Percentiles rank a stretch among this genome's conserved stretches.
Evolutionary conservation across 92 coral and sea anemone species (phyloP).

Genomic region (Siderastrea siderea): DNA sequence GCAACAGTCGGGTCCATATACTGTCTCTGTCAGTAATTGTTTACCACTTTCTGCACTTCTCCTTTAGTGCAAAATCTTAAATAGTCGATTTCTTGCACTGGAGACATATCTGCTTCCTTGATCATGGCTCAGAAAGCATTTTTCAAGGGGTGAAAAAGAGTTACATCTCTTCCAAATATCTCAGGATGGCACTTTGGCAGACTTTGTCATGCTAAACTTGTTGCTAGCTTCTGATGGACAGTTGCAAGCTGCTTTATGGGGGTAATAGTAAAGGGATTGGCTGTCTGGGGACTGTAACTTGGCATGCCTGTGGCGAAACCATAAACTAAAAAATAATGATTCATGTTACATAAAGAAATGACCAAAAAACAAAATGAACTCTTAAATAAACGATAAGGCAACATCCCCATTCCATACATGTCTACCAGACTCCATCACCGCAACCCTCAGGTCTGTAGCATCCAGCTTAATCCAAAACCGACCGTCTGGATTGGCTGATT

Average conservation of each 20-base stretch:
- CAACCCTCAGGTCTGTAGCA: slow-evolving; percentile 43
- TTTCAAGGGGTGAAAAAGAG: slow-evolving; percentile 3
- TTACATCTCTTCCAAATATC: background rate
- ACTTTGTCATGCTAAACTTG: background rate
- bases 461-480: slow-evolving; percentile 53
- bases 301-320: too few species aligned
- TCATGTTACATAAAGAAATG: too few species aligned
- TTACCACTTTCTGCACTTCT: slow-evolving; percentile 1
- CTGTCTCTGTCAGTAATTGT: slow-evolving; percentile 3
- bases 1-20: background rate
- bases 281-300: too few species aligned
- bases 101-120: background rate
- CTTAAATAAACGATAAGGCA: background rate
- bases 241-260: background rate
- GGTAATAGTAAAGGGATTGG: too few species aligned
- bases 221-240: background rate
- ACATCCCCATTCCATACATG: slow-evolving; percentile 60
- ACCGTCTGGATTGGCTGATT: slow-evolving; percentile 36
- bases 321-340: too few species aligned
- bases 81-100: too few species aligned
- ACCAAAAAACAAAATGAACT: too few species aligned
- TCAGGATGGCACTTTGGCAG: background rate
- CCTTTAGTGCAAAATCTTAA: too few species aligned
- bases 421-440: slow-evolving; percentile 34
- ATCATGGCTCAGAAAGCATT: background rate